Conservation (phyloP, 2,888 invertebrate genomes). For the Nineta flava region DNA sequence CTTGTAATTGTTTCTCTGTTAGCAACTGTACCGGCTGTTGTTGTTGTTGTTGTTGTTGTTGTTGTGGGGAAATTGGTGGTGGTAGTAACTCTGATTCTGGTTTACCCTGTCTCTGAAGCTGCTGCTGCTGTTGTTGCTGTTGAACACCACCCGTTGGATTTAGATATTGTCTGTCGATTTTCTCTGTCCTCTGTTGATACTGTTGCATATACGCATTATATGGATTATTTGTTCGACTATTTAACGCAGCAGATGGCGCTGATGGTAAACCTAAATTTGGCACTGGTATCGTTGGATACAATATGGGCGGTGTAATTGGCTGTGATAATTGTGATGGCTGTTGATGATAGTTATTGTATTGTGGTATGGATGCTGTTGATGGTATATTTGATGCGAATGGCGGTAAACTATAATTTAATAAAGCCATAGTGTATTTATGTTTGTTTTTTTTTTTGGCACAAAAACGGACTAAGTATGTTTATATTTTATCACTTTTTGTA, state of each 20-base stretch:
- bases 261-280: neutral
- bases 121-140: neutral
- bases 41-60: neutral
- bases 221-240: neutral
- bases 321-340: constrained; percentile 16
- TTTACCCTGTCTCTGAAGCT: neutral
- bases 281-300: neutral
- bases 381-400: constrained; percentile 21
- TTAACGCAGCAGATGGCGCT: neutral
- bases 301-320: constrained; percentile 8
- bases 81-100: neutral
- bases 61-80: neutral
- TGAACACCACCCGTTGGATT: neutral
- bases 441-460: neutral
- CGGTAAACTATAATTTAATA: constrained; percentile 24
- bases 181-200: neutral
- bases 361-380: constrained; percentile 14
- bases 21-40: neutral
- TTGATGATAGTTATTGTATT: too few relatives aligned
- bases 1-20: neutral
- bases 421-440: constrained; percentile 18
- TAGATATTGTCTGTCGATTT: neutral
- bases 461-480: neutral
- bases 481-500: too few relatives aligned
- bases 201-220: neutral